Evolutionary conservation across 2,113 vertebrate genomes (phyloP), one percentile per base, ranked within the genome.

Genomic region (Lontra canadensis): DNA sequence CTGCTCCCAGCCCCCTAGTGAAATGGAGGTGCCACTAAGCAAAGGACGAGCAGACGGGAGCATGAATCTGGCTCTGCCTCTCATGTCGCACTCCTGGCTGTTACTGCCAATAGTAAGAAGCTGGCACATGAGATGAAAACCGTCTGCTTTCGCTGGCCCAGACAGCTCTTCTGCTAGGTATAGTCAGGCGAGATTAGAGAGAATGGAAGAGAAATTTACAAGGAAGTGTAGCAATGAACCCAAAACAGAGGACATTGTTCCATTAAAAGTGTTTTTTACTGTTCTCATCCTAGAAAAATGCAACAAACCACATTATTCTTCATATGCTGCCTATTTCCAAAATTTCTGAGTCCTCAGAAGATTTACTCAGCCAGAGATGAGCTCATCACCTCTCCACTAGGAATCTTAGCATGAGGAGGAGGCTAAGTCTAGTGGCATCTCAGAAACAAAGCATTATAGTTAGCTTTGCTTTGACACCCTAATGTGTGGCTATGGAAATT

Each of bases 81-180:
- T 79, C 57, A 13, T 0, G 0, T 7, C 3, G 7, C 1, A 4
- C 15, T n/a, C 47, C 39, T 57, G 29, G 52, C 55, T 81, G 67
- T 34, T 39, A 4, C 18, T 9, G 29, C n/a, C 42, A 42, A 13
- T 6, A 25, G 20, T n/a, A 3, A 7, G 23, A 13, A 94, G 71
- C 7, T 21, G 23, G 18, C 36, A 52, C 26, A 7, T 0, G 26
- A 25, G 9, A 65, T 23, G 31, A 34, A 80, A 90, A 55, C n/a
- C 20, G 21, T 18, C 29, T 88, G 79, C 31, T 52, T 52, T 39
- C 3, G 31, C 6, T 7, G 18, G 39, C 18, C 7, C 34, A 31
- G 23, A 42, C 25, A 63, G 74, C 12, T 6, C 13, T 23, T 26
- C 39, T 39, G 6, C n/a, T 73, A 31, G 79, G 8, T 11, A 13